Conservation (phyloP, 2,888 invertebrate species). For the Mythimna ferrago region DNA sequence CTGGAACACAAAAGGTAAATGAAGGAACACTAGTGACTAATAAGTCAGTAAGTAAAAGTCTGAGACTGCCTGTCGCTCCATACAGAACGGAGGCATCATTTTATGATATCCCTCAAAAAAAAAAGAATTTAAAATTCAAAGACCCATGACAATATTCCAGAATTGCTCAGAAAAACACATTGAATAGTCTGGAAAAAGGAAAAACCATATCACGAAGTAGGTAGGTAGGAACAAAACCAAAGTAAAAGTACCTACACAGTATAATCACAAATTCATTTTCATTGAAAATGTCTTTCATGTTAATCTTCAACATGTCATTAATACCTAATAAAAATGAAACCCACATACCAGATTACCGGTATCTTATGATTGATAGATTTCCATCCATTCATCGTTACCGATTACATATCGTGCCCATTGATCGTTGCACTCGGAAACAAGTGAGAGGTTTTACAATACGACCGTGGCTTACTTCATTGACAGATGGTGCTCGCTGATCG, state of each 20-base stretch:
- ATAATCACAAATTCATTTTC: neutral
- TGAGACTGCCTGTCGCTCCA: no score
- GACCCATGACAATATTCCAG: no score
- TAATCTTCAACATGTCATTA: constrained; percentile 6
- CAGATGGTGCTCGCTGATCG: constrained; percentile 75
- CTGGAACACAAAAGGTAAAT: no score
- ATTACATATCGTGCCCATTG: constrained; percentile 47
- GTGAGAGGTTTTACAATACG: constrained; percentile 81
- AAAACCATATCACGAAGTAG: no score
- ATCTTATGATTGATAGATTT: constrained; percentile 44
- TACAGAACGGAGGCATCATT: no score
- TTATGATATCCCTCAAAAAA: no score
- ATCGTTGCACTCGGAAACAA: constrained; percentile 69
- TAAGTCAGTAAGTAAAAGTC: no score
- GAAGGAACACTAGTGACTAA: no score
- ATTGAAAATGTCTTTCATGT: constrained; percentile 2
- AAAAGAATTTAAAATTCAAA: no score
- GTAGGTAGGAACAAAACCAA: no score
- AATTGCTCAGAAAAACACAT: no score
- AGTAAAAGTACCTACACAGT: neutral
- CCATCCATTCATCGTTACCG: constrained; percentile 41
- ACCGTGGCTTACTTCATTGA: constrained; percentile 85
- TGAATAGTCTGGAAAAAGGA: no score
- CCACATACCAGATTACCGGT: constrained; percentile 13
- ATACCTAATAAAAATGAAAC: constrained; percentile 15